phyloP scores from a whole-genome alignment of 1,140 invertebrate genomes.

The Bombus consobrinus region DNA sequence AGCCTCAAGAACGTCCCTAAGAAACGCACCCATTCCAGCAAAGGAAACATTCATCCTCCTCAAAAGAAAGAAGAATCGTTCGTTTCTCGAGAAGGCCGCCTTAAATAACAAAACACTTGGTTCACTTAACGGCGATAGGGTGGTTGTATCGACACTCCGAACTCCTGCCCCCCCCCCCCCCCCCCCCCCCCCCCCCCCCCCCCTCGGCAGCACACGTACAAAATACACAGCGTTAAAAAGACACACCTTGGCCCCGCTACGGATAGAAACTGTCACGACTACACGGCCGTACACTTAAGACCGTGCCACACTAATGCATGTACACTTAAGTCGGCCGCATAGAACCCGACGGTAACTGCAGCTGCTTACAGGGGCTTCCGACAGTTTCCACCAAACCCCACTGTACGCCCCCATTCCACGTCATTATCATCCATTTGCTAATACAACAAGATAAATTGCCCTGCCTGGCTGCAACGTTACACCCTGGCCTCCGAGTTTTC shows the following conservation, averaged over 20 bases:
- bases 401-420: constrained; percentile 4
- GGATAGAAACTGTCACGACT: constrained; percentile 5
- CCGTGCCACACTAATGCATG: constrained; percentile 41
- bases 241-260: neutral
- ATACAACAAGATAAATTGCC: constrained; percentile 73
- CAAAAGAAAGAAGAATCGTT: too few relatives aligned
- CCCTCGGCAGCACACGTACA: neutral
- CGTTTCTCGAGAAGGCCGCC: too few relatives aligned
- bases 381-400: constrained; percentile 26
- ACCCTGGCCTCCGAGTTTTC: constrained; percentile 46
- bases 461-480: constrained; percentile 41
- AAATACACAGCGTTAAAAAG: neutral
- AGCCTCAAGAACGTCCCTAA: too few relatives aligned
- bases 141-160: neutral
- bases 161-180: fast-evolving
- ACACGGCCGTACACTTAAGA: constrained; percentile 26
- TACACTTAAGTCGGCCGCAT: constrained; percentile 37
- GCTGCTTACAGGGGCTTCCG: constrained; percentile 41
- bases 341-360: constrained; percentile 40
- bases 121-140: neutral
- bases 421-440: constrained; percentile 73
- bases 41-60: too few relatives aligned
- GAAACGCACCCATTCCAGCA: too few relatives aligned
- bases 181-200: fast-evolving
- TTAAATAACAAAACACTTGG: constrained; percentile 4